Evolutionary conservation across 2,888 invertebrate species (phyloP), one percentile per base, ranked within the genome.

Genomic region (Xylota segnis): DNA sequence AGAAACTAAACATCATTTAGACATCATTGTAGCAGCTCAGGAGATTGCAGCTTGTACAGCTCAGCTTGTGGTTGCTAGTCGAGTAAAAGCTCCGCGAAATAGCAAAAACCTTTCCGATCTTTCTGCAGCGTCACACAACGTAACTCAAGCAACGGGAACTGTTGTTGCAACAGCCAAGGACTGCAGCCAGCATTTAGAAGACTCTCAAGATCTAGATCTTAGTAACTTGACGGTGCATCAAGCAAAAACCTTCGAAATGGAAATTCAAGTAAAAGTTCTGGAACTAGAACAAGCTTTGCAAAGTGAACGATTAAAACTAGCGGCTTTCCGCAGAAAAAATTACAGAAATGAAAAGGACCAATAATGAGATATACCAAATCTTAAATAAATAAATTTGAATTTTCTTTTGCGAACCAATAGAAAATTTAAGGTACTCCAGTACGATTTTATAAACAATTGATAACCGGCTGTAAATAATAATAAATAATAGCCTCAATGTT

Each of bases 241-340:
- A 91, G 97, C 98, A 1, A 98, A 99, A 90, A 95, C 97, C 43
- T 93, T 97, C 89, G 99, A 99, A 94, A 99, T 99, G 97, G 99
- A 99, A 92, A 96, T 98, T 88, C 98, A 98, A 93, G 98, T 99
- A 52, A 95, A 97, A 90, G 97, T 99, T 79, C 93, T 99, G 88
- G 98, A 99, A 93, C 93, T 99, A 88, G 99, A 99, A 92, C 96
- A 96, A 87, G 96, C 96, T 72, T 93, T 99, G 87, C 97, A 97
- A 90, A 96, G 96, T 88, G 98, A 99, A 93, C 94, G 99, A 87
- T 94, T 95, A 87, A 94, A 95, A 87, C 93, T 99, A 88, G 95
- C 98, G 29, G 96, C 97, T 79, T 94, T 99, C 78, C 94, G 99
- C 83, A 96, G 96, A 90, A 95, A 97, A 88, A 98, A 99, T 93